These are phyloP conservation scores for Avahi laniger DNA, from an alignment of 2,797 vertebrate genomes.

Conservation along the genomic window DNA sequence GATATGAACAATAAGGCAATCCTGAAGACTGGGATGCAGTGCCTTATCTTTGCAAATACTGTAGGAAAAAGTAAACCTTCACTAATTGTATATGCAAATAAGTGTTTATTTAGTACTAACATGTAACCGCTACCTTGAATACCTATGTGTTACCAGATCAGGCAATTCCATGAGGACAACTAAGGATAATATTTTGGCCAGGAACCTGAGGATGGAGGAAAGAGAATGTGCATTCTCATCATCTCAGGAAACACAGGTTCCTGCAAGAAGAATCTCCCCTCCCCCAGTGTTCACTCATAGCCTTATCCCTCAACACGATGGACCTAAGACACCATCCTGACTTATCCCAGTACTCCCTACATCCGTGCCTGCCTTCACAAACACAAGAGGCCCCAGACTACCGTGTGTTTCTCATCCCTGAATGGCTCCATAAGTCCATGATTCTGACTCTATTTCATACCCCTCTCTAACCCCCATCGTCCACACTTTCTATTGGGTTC, in stretches of 20 bases:
- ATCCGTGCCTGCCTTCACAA: background rate
- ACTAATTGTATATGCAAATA: background rate
- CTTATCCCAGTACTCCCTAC: background rate
- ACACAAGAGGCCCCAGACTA: background rate
- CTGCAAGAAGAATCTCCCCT: background rate
- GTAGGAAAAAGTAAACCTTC: background rate
- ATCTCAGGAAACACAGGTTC: background rate
- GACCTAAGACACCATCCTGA: background rate
- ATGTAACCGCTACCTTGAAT: background rate
- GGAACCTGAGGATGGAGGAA: background rate
- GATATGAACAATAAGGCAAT: background rate
- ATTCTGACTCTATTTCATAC: background rate
- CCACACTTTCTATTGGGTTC: no score
- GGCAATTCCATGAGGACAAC: background rate
- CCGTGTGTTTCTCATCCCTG: background rate
- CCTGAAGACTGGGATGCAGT: background rate
- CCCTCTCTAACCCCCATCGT: background rate
- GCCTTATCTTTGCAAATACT: background rate
- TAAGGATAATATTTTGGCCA: background rate
- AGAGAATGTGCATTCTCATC: background rate
- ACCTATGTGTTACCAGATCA: background rate
- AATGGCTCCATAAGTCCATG: no score
- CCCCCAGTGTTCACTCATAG: background rate
- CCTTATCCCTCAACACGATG: background rate
- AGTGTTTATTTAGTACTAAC: background rate